These are phyloP conservation scores for Phrixothrix hirtus DNA, from an alignment of 2,888 invertebrate species.

Conservation along the genomic window DNA sequence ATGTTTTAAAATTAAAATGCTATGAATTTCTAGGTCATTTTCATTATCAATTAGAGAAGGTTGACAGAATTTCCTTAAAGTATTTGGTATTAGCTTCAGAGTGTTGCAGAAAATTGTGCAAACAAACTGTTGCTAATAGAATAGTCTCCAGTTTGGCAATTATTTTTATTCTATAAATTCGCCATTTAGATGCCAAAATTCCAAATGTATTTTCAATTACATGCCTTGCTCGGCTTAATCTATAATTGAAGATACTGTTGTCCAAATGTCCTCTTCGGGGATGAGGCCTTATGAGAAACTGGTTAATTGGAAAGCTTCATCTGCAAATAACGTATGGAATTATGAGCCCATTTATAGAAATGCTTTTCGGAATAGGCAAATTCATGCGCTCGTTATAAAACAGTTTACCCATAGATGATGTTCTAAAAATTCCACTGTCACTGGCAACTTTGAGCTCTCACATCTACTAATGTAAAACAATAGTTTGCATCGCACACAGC, in stretches of 20 bases:
- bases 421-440: not conserved
- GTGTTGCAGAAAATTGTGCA: no score
- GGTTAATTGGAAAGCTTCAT: conserved; percentile 1
- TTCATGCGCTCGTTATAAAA: no score
- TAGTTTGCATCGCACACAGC: conserved; percentile 3
- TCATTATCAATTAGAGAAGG: no score
- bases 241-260: not conserved
- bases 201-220: conserved; percentile 1
- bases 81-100: no score
- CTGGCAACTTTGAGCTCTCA: not conserved
- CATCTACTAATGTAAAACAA: not conserved
- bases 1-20: no score
- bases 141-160: not conserved
- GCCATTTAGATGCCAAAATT: not conserved
- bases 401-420: no score
- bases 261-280: not conserved
- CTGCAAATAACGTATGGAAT: no score
- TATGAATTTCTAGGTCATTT: not conserved
- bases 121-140: no score
- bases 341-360: no score
- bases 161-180: not conserved
- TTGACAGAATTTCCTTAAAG: no score
- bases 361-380: no score
- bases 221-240: not conserved
- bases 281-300: not conserved